Evolutionary conservation across 1,140 invertebrate genomes (phyloP), one percentile per base, ranked within the genome.

Genomic region (Cylas formicarius): DNA sequence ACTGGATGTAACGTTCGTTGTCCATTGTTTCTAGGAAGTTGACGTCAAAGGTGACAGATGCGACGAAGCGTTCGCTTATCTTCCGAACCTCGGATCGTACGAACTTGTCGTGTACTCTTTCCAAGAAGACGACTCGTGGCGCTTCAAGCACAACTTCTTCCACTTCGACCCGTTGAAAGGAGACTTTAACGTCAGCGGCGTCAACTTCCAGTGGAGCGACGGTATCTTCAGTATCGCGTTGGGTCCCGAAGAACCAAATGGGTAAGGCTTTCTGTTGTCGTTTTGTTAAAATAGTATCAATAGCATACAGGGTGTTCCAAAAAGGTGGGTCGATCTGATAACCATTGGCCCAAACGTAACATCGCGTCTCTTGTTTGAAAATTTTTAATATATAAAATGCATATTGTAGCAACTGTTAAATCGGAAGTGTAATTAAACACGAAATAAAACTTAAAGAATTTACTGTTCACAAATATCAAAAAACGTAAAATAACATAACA

Each of bases 191-290:
- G 72, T 85, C 5, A 78, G 72, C 14, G 81, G 82, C 4, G 72
- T 82, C 3, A 75, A 79, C 50, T 85, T 85, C 72, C 82, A 85
- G 58, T 85, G 82, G 82, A 81, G 77, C 0, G 83, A 86, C 60
- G 82, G 83, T 7, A 67, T 85, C 0, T 84, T 85, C 44, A 77
- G 78, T 19, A 44, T 85, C 44, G 78, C 81, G 2, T 58, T 85
- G 13, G 53, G 57, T 27, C 52, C 50, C 11, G 26, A 28, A 44
- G 41, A 51, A 10, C 29, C 47, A 33, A 52, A 50, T 34, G 57
- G 57, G 57, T 57, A 46, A 39, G 48, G 29, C 23, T 35, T 13
- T 17, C 18, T 19, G 13, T 5, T 14, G 17, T 13, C 14, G 18
- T 13, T 4, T 4, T 35, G 33, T 35, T 17, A 6, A 17, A 8